Conservation (phyloP, 2,888 invertebrate species). For the Dicranocentrus wangi region DNA sequence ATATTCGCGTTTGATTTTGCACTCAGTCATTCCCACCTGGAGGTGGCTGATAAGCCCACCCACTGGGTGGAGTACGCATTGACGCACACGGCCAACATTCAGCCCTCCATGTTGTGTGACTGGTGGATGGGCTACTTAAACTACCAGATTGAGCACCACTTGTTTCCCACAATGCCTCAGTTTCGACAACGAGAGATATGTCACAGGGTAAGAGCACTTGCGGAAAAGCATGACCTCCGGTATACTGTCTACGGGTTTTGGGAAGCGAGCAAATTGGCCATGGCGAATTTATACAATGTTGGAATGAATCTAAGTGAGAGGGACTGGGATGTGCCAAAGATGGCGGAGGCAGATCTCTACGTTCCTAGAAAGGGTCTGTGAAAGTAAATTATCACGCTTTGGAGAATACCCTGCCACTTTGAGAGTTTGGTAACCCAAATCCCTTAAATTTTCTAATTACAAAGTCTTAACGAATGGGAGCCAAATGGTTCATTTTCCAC, state of each 20-base stretch:
- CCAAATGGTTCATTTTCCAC: no score
- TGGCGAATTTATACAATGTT: constrained; percentile 35
- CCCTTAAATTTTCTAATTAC: no score
- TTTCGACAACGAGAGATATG: constrained; percentile 37
- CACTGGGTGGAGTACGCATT: constrained; percentile 40
- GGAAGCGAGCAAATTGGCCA: constrained; percentile 27
- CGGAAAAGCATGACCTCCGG: constrained; percentile 34
- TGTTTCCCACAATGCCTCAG: constrained; percentile 68
- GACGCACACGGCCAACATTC: constrained; percentile 27
- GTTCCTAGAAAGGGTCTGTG: no score
- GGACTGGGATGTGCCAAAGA: not conserved
- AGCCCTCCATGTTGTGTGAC: constrained; percentile 44
- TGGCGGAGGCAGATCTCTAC: not conserved
- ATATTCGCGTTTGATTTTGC: constrained; percentile 45
- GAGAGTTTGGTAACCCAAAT: no score
- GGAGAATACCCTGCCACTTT: no score
- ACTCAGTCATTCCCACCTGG: constrained; percentile 46
- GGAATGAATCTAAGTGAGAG: constrained; percentile 16
- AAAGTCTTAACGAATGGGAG: no score
- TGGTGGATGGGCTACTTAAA: no score
- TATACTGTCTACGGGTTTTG: constrained; percentile 9
- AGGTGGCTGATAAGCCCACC: constrained; percentile 24
- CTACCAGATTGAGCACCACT: no score
- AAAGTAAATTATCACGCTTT: no score
- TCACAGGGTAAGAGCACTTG: constrained; percentile 17